Evolutionary conservation across 2,888 invertebrate species (phyloP).

Genomic region (Eristalinus aeneus): DNA sequence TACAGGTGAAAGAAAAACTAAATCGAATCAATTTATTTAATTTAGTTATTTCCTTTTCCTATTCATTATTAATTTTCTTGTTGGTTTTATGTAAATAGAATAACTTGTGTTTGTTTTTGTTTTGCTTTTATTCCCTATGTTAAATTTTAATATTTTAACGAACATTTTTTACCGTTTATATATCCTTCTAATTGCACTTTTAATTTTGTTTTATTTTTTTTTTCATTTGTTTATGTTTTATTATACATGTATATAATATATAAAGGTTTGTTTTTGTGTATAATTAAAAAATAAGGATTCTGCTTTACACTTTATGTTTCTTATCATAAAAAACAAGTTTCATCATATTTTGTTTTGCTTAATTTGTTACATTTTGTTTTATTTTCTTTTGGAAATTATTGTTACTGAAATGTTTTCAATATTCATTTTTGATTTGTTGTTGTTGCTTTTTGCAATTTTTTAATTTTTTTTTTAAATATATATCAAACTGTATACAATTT

Average conservation of each 20-base stretch:
- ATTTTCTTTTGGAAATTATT: slow-evolving; percentile 61
- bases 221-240: slow-evolving; percentile 54
- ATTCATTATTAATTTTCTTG: slow-evolving; percentile 68
- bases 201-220: slow-evolving; percentile 76
- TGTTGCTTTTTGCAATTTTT: slow-evolving; percentile 66
- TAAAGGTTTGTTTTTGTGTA: slow-evolving; percentile 63
- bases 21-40: slow-evolving; percentile 43
- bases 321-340: slow-evolving; percentile 54
- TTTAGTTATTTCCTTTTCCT: slow-evolving; percentile 52
- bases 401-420: slow-evolving; percentile 45
- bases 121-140: slow-evolving; percentile 70
- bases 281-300: slow-evolving; percentile 68
- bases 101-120: slow-evolving; percentile 75
- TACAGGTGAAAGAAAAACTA: slow-evolving; percentile 19
- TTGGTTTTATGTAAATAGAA: slow-evolving; percentile 83
- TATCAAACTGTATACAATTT: slow-evolving; percentile 69
- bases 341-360: slow-evolving; percentile 64
- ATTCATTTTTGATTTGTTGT: slow-evolving; percentile 56
- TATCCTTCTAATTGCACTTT: slow-evolving; percentile 84
- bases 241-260: slow-evolving; percentile 67
- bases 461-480: slow-evolving; percentile 70
- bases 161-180: slow-evolving; percentile 80
- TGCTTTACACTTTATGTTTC: slow-evolving; percentile 44
- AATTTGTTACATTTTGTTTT: slow-evolving; percentile 72
- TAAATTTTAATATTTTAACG: slow-evolving; percentile 76